phyloP scores from a whole-genome alignment of 2,888 invertebrate genomes.

The Patella depressa region DNA sequence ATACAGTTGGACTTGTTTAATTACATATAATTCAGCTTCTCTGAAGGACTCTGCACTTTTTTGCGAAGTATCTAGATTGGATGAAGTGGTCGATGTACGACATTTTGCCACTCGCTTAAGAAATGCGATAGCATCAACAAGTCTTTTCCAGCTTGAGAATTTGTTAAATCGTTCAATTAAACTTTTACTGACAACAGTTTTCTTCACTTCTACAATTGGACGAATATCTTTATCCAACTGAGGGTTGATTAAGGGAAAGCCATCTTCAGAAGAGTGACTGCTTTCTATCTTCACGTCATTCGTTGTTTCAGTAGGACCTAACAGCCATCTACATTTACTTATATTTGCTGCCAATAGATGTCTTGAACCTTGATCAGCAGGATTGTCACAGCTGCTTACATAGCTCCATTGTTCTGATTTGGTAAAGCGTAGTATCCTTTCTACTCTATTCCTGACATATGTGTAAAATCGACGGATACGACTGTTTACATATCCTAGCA shows the following conservation, averaged over 20 bases:
- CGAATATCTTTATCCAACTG: not conserved
- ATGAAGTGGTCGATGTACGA: not conserved
- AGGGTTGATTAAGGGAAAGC: not conserved
- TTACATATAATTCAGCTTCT: constrained; percentile 82
- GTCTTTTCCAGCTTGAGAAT: constrained; percentile 11
- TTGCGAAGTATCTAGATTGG: not conserved
- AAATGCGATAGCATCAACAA: not conserved
- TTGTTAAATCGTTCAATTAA: not conserved
- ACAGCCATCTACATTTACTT: not conserved
- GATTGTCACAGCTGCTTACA: not conserved
- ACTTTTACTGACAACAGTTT: not conserved
- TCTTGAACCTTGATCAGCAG: constrained; percentile 2
- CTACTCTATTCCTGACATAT: constrained; percentile 17
- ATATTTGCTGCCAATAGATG: not conserved
- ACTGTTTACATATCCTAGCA: constrained; percentile 6
- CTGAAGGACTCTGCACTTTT: not conserved
- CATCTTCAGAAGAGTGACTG: not conserved
- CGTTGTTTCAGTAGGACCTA: not conserved
- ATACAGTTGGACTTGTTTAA: not conserved
- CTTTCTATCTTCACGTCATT: not conserved
- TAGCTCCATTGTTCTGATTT: constrained; percentile 14
- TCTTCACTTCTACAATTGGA: not conserved
- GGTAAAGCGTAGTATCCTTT: constrained; percentile 12
- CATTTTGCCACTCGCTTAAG: not conserved
- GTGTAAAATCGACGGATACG: constrained; percentile 10